Evolutionary conservation across 2,113 vertebrate genomes (phyloP), one percentile per base, ranked within the genome.

Genomic region (Petrocephalus microphthalmus): DNA sequence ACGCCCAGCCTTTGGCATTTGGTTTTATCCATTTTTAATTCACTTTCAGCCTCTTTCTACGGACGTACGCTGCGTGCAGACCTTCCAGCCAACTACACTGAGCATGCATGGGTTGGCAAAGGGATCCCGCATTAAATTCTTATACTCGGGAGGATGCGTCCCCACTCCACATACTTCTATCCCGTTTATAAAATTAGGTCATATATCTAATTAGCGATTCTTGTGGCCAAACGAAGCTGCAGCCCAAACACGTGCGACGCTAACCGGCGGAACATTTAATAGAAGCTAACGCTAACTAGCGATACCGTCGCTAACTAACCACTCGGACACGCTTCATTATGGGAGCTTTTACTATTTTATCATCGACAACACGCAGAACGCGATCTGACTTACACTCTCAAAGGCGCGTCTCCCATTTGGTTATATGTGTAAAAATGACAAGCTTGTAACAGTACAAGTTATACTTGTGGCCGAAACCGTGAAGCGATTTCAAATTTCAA

Each of bases 301-400:
- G 5, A 82, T 20, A 45, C 42, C 42, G 1, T 42, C 56, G 13
- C 17, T 19, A 29, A 45, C 49, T 67, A 53, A 74, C 49, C 57
- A 81, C 10, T 42, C 81, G 81, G 54, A 60, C 33, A 3, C 29
- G 85, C 47, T 33, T 60, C 20, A 53, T 20, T 33, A 33, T 17
- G 0, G 0, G 64, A 17, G 25, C 42, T 56, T 33, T 57, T 64
- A 45, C 33, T 47, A 25, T 64, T 60, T 13, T 19, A 45, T 45
- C 5, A 8, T 13, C 5, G 22, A 45, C 5, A 87, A 49, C 11
- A 83, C 20, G 5, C 47, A 20, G 6, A 74, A 19, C 13, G 0
- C 0, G 37, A 15, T 42, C 0, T 20, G 54, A 93, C 95, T 95
- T 88, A 96, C 95, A 96, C 93, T 94, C 93, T 91, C 7, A 95